Evolutionary conservation across 2,888 invertebrate genomes (phyloP), one percentile per base, ranked within the genome.

Genomic region (Euplexia lucipara): DNA sequence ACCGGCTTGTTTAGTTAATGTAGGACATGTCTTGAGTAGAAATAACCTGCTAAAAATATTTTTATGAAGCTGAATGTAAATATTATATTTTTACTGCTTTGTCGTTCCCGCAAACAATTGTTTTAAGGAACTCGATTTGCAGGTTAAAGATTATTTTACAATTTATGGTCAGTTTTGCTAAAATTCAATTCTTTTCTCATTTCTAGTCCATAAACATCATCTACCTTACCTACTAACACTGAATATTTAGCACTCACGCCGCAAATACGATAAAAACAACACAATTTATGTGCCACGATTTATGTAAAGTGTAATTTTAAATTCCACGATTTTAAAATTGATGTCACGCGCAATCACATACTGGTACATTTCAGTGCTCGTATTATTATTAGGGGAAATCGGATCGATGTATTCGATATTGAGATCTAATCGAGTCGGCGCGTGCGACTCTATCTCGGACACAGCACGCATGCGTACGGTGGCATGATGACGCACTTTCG

Each of bases 341-440:
- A 77, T 70, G 70, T 76, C 78, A 75, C 69, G 70, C 65, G 65
- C 66, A 79, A 74, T 75, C 67, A 74, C 59, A 72, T 71, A 67
- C 53, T 72, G 4, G 45, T 63, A 75, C 41, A 74, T 65, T 62
- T 61, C 64, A 59, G 64, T 70, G 56, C 37, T 48, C 35, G 70
- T 73, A 67, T 74, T 77, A 64, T 78, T 83, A 83, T 86, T 86
- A 81, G 83, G 78, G 81, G 84, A 86, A 79, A 83, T 82, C 78
- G 75, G 57, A 58, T 65, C 68, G 72, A 70, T 69, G 67, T 70
- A 59, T 63, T 69, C 65, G 67, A 73, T 80, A 71, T 70, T 64
- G 62, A 69, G 66, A 79, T 76, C 74, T 82, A 80, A 83, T 87
- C 80, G 77, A 80, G 85, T 22, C 53, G 75, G 66, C 80, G 81